Conservation (phyloP, 2,113 vertebrate genomes). For the Neogale vison region DNA sequence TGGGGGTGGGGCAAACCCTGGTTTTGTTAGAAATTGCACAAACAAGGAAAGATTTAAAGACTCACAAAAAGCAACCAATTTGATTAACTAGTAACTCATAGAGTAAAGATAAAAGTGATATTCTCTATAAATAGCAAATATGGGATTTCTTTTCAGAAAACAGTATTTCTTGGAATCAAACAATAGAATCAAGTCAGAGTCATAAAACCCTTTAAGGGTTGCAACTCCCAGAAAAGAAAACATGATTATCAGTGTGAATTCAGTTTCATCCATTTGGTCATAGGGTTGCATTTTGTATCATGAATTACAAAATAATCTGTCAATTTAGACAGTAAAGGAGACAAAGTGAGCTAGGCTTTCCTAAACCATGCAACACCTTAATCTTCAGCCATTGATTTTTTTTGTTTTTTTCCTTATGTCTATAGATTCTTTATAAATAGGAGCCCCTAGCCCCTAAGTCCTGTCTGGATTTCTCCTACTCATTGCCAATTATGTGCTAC, state of each 20-base stretch:
- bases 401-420: background rate
- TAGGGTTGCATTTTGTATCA: background rate
- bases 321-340: background rate
- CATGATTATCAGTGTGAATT: background rate
- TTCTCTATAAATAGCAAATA: background rate
- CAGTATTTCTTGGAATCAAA: background rate
- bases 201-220: background rate
- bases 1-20: rapidly evolving
- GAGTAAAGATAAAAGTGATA: background rate
- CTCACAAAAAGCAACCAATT: background rate
- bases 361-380: background rate
- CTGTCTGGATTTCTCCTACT: background rate
- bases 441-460: background rate
- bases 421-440: background rate
- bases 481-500: no score
- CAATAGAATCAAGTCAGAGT: background rate
- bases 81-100: background rate
- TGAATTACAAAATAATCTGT: background rate
- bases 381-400: background rate
- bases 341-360: background rate
- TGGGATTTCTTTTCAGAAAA: background rate
- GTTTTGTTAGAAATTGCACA: background rate
- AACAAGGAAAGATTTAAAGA: background rate
- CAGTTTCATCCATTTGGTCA: background rate
- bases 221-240: background rate